These are phyloP conservation scores for Scelioninae gen. 1 DNA, from an alignment of 2,888 invertebrate genomes.

Conservation along the genomic window DNA sequence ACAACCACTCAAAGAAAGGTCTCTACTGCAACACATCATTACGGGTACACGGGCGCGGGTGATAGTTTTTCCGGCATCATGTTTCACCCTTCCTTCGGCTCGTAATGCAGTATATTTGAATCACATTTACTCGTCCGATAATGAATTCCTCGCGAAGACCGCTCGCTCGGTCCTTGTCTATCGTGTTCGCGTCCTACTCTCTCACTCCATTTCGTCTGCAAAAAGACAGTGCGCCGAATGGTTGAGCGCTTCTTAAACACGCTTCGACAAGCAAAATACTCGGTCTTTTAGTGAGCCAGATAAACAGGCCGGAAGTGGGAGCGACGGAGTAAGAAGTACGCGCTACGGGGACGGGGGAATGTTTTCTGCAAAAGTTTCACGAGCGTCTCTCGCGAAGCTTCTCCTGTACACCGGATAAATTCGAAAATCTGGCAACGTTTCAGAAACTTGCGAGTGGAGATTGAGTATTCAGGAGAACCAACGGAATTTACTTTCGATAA, in stretches of 20 bases:
- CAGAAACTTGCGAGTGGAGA: constrained; percentile 64
- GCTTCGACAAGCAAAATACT: constrained; percentile 69
- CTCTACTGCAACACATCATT: constrained; percentile 40
- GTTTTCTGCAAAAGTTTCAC: constrained; percentile 63
- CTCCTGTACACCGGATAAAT: constrained; percentile 66
- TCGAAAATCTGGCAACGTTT: constrained; percentile 69
- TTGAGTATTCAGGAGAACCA: constrained; percentile 68
- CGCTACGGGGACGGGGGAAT: constrained; percentile 29
- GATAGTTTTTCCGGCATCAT: constrained; percentile 42
- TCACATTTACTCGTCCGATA: constrained; percentile 54
- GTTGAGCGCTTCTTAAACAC: constrained; percentile 65
- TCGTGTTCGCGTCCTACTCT: not conserved
- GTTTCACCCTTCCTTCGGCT: constrained; percentile 24
- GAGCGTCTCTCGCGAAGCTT: constrained; percentile 57
- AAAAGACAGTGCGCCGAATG: constrained; percentile 54
- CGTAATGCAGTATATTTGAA: constrained; percentile 41
- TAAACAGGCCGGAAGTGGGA: constrained; percentile 61
- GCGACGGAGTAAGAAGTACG: constrained; percentile 54
- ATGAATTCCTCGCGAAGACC: constrained; percentile 51
- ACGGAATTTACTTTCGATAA: constrained; percentile 69
- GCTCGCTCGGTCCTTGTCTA: constrained; percentile 20
- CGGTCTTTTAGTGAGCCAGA: constrained; percentile 66
- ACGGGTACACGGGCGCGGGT: constrained; percentile 28
- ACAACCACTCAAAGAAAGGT: no score
- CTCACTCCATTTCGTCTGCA: constrained; percentile 46